phyloP scores from a whole-genome alignment of 1,140 invertebrate species.

The Steinernema khuongi region DNA sequence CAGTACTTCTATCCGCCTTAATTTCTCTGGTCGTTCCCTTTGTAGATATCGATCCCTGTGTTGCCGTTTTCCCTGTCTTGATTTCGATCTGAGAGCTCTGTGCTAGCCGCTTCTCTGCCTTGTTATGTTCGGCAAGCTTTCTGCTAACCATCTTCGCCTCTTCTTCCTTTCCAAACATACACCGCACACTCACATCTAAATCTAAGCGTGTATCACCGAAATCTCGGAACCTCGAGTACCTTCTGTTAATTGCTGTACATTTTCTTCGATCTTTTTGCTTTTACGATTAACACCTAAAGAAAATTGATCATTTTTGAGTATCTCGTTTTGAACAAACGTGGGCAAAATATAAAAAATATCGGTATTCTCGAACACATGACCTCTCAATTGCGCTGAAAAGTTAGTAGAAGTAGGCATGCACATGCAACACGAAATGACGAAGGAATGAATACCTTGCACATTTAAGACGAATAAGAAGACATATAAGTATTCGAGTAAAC shows the following conservation, averaged over 20 bases:
- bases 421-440: not conserved
- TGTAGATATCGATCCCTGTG: too few relatives aligned
- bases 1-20: too few relatives aligned
- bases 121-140: not conserved
- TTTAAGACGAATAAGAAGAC: not conserved
- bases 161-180: not conserved
- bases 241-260: conserved; percentile 9
- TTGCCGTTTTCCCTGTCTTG: too few relatives aligned
- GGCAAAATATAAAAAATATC: not conserved
- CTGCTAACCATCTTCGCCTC: conserved; percentile 8
- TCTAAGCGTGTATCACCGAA: not conserved
- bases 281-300: too few relatives aligned
- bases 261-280: too few relatives aligned
- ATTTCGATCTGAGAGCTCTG: not conserved
- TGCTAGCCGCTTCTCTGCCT: not conserved
- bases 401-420: conserved; percentile 9
- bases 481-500: not conserved
- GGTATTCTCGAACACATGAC: conserved; percentile 11
- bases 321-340: too few relatives aligned
- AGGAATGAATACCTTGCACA: not conserved
- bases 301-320: too few relatives aligned
- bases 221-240: not conserved
- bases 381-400: conserved; percentile 7
- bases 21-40: too few relatives aligned
- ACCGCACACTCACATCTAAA: not conserved